Percentiles rank a stretch among this genome's conserved stretches.
These are phyloP conservation scores for Acanthaster planci DNA, from an alignment of 35 echinoderm and acorn worm genomes.

Conservation along the genomic window DNA sequence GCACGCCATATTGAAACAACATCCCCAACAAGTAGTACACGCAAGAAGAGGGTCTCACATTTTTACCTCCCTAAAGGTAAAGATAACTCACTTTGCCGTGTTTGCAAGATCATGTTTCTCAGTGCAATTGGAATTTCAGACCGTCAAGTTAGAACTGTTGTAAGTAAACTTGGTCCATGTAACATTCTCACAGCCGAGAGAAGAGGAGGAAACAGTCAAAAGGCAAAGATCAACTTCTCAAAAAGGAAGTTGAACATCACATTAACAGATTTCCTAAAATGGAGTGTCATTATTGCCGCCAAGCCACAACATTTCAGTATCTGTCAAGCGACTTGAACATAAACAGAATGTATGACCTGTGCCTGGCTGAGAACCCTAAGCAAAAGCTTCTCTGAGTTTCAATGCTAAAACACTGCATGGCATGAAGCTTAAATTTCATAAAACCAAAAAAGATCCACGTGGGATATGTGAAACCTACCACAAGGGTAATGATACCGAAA, in stretches of 20 bases:
- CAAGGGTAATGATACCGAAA: constrained; percentile 15
- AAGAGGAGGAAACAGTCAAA: not conserved
- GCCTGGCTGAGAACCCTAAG: not conserved
- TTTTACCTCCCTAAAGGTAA: no score
- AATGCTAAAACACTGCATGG: not conserved
- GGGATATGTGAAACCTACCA: constrained; percentile 25
- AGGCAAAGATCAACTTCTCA: no score
- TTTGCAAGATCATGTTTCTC: no score
- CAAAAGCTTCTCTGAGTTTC: no score
- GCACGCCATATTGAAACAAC: no score
- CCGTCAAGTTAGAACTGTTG: no score
- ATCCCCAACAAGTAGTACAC: no score
- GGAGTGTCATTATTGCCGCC: constrained; percentile 51
- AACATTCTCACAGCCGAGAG: no score
- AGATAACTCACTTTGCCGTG: no score
- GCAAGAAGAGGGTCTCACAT: no score
- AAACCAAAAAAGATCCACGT: constrained; percentile 56
- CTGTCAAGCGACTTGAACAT: constrained; percentile 35
- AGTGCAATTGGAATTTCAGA: no score
- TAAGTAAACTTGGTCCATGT: no score
- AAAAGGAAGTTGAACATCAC: not conserved
- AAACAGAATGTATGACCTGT: constrained; percentile 28
- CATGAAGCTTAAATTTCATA: constrained; percentile 53
- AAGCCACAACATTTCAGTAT: constrained; percentile 31
- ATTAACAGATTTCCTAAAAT: constrained; percentile 44